Evolutionary conservation across 1,140 invertebrate genomes (phyloP).

Genomic region (Bradynema listronoti): DNA sequence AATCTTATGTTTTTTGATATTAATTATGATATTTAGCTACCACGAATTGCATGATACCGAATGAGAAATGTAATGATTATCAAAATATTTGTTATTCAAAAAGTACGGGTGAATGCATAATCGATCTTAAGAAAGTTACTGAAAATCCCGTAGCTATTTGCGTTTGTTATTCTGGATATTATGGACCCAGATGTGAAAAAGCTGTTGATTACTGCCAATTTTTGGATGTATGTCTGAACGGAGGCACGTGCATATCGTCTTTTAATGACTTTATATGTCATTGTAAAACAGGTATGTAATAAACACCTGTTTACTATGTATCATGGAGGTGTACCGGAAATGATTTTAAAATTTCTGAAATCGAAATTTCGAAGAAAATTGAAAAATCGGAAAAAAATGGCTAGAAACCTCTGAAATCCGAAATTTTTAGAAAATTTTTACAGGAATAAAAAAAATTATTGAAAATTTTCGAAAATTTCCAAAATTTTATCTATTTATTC

Average conservation of each 20-base stretch:
- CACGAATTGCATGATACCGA: background rate
- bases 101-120: background rate
- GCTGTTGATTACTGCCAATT: constrained; percentile 14
- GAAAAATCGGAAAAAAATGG: no score
- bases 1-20: background rate
- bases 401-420: no score
- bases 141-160: no score
- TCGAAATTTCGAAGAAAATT: background rate
- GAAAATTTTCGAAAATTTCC: no score
- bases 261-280: background rate
- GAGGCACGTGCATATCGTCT: constrained; percentile 4
- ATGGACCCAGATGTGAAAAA: constrained; percentile 16
- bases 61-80: background rate
- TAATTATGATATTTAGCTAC: background rate
- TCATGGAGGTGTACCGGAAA: background rate
- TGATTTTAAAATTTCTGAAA: background rate
- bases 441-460: no score
- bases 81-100: background rate
- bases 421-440: no score
- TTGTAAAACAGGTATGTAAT: background rate
- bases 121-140: background rate
- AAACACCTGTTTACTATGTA: background rate
- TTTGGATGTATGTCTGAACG: constrained; percentile 14
- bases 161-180: constrained; percentile 4
- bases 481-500: no score